Evolutionary conservation across 2,797 vertebrate species (phyloP).

Genomic region (Pseudochirops corinnae): DNA sequence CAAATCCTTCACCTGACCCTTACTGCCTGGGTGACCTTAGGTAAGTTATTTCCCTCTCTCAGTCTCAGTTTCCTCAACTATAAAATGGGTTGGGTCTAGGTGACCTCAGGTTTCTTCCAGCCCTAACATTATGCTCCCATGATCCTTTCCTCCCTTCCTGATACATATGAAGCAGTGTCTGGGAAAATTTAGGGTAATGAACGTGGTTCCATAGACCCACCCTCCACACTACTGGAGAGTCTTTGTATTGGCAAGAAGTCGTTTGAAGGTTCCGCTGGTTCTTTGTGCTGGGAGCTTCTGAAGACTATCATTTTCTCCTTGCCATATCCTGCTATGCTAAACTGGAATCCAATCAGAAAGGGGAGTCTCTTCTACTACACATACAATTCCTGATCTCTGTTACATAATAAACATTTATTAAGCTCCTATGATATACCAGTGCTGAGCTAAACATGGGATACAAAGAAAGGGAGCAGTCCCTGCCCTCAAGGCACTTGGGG

Average conservation of each 20-base stretch:
- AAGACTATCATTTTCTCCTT: not conserved
- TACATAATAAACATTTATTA: not conserved
- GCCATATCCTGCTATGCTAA: not conserved
- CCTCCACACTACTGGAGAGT: not conserved
- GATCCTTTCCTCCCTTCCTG: not conserved
- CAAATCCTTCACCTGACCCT: not conserved
- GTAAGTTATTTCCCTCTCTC: not conserved
- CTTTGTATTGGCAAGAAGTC: not conserved
- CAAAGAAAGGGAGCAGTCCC: not conserved
- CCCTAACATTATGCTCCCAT: not conserved
- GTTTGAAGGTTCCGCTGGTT: not conserved
- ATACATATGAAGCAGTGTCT: not conserved
- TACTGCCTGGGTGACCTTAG: not conserved
- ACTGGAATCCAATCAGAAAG: not conserved
- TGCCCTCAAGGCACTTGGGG: not conserved
- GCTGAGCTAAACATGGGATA: too few species aligned
- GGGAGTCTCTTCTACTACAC: rapidly evolving
- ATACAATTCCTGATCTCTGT: not conserved
- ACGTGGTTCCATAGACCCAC: not conserved
- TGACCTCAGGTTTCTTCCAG: not conserved
- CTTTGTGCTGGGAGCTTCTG: rapidly evolving
- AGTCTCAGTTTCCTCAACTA: not conserved
- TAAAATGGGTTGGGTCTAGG: not conserved
- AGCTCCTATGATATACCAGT: not conserved
- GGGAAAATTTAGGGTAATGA: not conserved